Evolutionary conservation across 2,888 invertebrate species (phyloP), one percentile per base, ranked within the genome.

Genomic region (Spodoptera exigua): DNA sequence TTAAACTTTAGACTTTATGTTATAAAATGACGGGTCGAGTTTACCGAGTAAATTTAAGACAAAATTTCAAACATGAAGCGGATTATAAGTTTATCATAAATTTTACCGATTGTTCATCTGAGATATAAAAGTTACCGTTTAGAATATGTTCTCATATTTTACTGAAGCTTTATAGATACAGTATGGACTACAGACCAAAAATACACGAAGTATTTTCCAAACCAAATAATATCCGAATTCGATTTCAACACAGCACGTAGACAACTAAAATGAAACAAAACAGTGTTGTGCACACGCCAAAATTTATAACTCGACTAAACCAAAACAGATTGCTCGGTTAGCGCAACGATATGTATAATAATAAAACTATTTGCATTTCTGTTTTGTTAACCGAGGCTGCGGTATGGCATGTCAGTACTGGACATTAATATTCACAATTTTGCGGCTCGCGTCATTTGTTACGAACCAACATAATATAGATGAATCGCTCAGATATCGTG

Each of bases 361-460:
- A 58, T 61, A 68, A 58, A 74, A 63, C 52, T 51, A 61, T 64
- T 58, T 43, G 53, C 21, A 53, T 68, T 55, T 43, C 52, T 46
- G 56, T 58, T 51, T 53, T 59, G 64, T 51, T 43, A 54, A 61
- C 62, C 48, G 58, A 49, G 16, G 39, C 47, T 66, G 61, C 60
- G 61, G 69, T 52, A 27, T 57, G 40, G 56, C 62, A 69, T 47
- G 52, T 63, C 72, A 57, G 61, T 61, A 43, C 37, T 45, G 61
- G 43, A 46, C 58, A 75, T 72, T 72, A 65, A 70, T 75, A 75
- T 75, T 72, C 56, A 60, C 61, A 60, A 60, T 60, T 56, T 57
- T 58, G 63, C 43, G 55, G 57, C 14, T 10, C 49, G 34, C 43
- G 45, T 57, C 39, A 75, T 70, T 64, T 62, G 60, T 66, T 51